Conservation (phyloP, 1,140 invertebrate genomes). For the Euschistus heros region DNA sequence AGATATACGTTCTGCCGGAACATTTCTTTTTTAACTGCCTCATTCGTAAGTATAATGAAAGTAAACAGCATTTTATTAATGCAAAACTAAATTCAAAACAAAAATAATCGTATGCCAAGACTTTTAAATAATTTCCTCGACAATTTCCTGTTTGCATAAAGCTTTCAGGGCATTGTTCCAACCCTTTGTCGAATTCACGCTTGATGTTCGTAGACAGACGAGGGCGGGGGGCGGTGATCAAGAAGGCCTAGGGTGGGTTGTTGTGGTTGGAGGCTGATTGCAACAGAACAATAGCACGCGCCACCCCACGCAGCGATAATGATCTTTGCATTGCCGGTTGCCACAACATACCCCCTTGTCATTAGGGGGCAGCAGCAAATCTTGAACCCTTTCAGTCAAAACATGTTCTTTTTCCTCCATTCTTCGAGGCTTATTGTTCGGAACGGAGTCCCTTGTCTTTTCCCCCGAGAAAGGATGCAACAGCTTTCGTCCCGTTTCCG, state of each 20-base stretch:
- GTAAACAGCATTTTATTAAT: no score
- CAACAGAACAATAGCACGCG: conserved; percentile 7
- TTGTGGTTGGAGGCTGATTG: background rate
- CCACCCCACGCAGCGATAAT: conserved; percentile 3
- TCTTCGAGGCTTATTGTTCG: conserved; percentile 3
- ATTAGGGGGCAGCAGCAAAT: conserved; percentile 2
- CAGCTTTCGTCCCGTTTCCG: background rate
- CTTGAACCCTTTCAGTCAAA: conserved; percentile 8
- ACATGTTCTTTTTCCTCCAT: conserved; percentile 2
- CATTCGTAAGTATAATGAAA: no score
- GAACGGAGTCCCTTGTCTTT: background rate
- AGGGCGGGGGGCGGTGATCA: background rate
- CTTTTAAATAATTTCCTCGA: no score
- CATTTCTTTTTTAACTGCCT: no score
- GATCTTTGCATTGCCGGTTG: conserved; percentile 4
- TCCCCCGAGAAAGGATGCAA: background rate
- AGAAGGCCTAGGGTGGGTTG: background rate
- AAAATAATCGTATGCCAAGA: no score
- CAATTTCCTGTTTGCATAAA: no score
- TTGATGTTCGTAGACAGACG: background rate
- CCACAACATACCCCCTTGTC: conserved; percentile 8
- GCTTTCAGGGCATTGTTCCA: no score
- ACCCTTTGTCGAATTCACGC: no score
- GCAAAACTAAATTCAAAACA: no score
- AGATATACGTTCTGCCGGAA: no score